Evolutionary conservation across 2,888 invertebrate species (phyloP).

Genomic region (Tinea trinotella): DNA sequence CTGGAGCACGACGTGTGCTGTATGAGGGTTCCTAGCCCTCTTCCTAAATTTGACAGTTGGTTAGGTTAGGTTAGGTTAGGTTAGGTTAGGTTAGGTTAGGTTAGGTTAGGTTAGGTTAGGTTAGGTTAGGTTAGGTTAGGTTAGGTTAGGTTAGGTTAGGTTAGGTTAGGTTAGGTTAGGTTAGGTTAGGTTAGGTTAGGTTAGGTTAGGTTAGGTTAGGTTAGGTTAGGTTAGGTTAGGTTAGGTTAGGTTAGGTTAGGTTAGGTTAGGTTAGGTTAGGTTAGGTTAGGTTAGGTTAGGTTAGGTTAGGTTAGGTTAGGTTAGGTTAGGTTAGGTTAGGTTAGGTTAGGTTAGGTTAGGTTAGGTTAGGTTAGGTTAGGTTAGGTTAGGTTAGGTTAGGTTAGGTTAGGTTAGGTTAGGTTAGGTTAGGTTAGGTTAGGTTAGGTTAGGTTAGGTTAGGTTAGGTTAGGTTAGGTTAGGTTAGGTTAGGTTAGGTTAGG

Average conservation of each 20-base stretch:
- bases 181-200: slow-evolving; percentile 21
- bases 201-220: slow-evolving; percentile 21
- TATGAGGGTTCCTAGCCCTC: no score
- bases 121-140: slow-evolving; percentile 21
- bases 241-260: slow-evolving; percentile 19
- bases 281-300: slow-evolving; percentile 15
- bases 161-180: slow-evolving; percentile 20
- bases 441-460: slow-evolving; percentile 19
- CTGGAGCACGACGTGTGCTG: no score
- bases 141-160: slow-evolving; percentile 20
- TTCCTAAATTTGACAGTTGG: no score
- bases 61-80: no score
- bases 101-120: slow-evolving; percentile 21
- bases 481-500: no score
- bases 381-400: slow-evolving; percentile 21
- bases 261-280: slow-evolving; percentile 19
- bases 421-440: slow-evolving; percentile 21
- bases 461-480: slow-evolving; percentile 20
- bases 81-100: slow-evolving; percentile 19
- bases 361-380: slow-evolving; percentile 19
- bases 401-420: slow-evolving; percentile 21
- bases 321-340: no score
- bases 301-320: neutral
- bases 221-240: slow-evolving; percentile 21
- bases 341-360: slow-evolving; percentile 18